Percentiles rank a stretch among this genome's conserved stretches.
These are phyloP conservation scores for Myotis planiceps DNA, from an alignment of 2,797 vertebrate genomes.

Conservation along the genomic window DNA sequence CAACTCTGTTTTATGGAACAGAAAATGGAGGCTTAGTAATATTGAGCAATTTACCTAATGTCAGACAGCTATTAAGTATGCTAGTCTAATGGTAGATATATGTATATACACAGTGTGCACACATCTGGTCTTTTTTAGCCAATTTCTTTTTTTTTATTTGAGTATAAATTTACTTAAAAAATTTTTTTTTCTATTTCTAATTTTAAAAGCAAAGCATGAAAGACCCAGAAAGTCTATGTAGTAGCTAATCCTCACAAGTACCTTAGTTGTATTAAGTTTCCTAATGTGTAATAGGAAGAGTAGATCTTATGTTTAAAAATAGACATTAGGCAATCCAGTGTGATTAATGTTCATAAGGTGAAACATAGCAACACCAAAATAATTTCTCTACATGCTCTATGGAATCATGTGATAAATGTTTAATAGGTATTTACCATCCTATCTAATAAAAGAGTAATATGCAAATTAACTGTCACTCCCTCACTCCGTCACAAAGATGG, in stretches of 20 bases:
- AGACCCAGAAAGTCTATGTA: neutral
- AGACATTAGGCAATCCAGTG: constrained; percentile 51
- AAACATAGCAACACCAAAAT: constrained; percentile 59
- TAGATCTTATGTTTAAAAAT: constrained; percentile 71
- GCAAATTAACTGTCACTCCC: too few relatives aligned
- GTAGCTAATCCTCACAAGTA: neutral
- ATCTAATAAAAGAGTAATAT: too few relatives aligned
- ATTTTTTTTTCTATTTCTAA: neutral
- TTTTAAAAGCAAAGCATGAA: constrained; percentile 37
- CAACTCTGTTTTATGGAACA: neutral
- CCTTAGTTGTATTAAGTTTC: constrained; percentile 62
- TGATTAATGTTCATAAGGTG: constrained; percentile 63
- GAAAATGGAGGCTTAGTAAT: neutral
- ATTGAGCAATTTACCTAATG: neutral
- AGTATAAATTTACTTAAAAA: neutral
- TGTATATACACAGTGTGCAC: neutral
- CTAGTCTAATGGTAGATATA: neutral
- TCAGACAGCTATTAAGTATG: neutral
- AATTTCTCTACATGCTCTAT: neutral
- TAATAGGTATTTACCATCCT: neutral
- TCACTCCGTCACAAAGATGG: too few relatives aligned
- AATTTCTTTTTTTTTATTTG: constrained; percentile 3
- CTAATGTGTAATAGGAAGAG: constrained; percentile 22
- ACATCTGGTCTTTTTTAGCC: neutral
- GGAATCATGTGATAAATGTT: neutral